Evolutionary conservation across 2,113 vertebrate genomes (phyloP).

Genomic region (Phocoena sinus): DNA sequence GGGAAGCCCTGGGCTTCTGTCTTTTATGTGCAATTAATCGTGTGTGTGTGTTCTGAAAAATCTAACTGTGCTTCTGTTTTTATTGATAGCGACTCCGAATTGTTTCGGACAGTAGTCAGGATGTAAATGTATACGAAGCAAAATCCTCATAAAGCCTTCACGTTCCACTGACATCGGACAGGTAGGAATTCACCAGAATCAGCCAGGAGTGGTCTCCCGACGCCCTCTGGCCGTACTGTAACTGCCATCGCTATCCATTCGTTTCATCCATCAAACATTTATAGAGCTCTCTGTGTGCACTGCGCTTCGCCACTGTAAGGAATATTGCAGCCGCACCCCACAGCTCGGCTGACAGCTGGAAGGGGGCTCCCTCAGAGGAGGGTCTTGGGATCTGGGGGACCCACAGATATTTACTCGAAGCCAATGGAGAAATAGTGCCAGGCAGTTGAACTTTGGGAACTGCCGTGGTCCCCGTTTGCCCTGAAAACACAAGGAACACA

Average conservation of each 20-base stretch:
- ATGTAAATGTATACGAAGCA: accelerated
- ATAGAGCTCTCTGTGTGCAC: too few relatives aligned
- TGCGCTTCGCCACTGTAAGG: accelerated
- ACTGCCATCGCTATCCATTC: accelerated
- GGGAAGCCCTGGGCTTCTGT: neutral
- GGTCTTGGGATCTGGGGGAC: accelerated
- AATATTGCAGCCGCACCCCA: accelerated
- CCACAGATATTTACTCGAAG: accelerated
- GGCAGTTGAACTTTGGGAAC: neutral
- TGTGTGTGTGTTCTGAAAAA: neutral
- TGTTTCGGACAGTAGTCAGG: neutral
- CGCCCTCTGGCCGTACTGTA: accelerated
- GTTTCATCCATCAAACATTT: accelerated
- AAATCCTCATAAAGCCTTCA: accelerated
- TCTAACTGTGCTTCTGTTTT: neutral
- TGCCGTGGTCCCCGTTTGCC: accelerated
- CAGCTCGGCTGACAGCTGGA: accelerated
- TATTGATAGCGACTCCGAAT: neutral
- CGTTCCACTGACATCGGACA: accelerated
- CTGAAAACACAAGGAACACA: neutral
- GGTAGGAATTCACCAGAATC: accelerated
- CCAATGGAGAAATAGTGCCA: accelerated
- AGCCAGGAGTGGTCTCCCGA: accelerated
- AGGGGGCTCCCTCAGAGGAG: accelerated
- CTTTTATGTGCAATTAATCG: neutral